Conservation (phyloP, 2,113 vertebrate species). For the Pterocles gutturalis region DNA sequence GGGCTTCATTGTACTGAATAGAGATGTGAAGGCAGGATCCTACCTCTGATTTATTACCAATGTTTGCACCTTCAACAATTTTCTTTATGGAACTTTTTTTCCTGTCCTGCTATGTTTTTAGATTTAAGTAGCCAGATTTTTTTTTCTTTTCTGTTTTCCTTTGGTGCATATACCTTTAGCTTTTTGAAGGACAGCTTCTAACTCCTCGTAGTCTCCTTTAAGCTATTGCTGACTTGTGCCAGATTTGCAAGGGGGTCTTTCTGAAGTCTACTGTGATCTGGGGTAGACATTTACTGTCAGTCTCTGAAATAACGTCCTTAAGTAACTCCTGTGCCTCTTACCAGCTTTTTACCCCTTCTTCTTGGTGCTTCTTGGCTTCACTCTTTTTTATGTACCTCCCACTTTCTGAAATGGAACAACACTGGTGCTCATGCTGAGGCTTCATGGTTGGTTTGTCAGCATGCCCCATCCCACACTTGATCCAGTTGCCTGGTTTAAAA, state of each 20-base stretch:
- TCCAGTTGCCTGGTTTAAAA: not conserved
- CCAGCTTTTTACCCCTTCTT: not conserved
- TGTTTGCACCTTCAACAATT: not conserved
- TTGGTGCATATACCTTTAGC: not conserved
- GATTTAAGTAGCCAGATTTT: not conserved
- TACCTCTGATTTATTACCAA: not conserved
- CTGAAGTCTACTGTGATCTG: not conserved
- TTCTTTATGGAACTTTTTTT: not conserved
- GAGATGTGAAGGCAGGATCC: not conserved
- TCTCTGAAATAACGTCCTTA: not conserved
- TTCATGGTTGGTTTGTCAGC: not conserved
- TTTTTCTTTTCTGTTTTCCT: not conserved
- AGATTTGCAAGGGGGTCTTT: not conserved
- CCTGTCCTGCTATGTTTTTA: not conserved
- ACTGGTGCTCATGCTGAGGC: not conserved
- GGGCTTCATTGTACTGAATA: not conserved
- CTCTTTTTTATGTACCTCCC: not conserved
- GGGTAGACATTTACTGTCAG: not conserved
- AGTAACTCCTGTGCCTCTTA: not conserved
- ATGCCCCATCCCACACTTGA: rapidly evolving
- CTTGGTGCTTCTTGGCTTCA: not conserved
- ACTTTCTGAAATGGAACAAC: not conserved
- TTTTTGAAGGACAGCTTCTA: not conserved
- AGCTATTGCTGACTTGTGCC: not conserved
- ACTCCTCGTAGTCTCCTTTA: not conserved